Evolutionary conservation across 2,113 vertebrate genomes (phyloP), one percentile per base, ranked within the genome.

Genomic region (Laterallus jamaicensis): DNA sequence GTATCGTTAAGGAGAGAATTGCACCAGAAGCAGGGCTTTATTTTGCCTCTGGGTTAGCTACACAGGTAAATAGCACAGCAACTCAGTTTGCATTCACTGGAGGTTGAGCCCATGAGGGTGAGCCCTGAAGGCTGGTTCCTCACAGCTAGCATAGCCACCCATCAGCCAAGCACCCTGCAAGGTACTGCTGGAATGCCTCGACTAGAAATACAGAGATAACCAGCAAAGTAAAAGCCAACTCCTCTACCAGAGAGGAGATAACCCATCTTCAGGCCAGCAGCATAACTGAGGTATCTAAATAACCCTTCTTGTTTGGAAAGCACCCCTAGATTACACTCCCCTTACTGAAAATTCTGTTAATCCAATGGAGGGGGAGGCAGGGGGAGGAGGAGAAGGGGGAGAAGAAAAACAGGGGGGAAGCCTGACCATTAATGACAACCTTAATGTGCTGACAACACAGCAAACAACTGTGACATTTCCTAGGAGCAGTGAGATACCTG

Each of bases 141-240:
- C 77, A 26, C 39, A n/a, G 47, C 35, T 35, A 49, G 29, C 7
- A n/a, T 2, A 71, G 59, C 78, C 66, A 66, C 47, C 10, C 40
- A 37, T n/a, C 0, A 0, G 26, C 21, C 15, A 37, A 47, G 37
- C 77, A 64, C n/a, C 28, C 37, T 22, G 18, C 1, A 1, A 86
- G 40, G 32, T 60, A 67, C 50, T 5, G 4, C 56, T 24, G 49
- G 66, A 82, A 87, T 60, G 24, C 29, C 74, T 28, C 49, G 18
- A 22, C 47, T 55, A 28, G 54, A 60, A 76, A 56, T 11, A 58
- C 42, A 47, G 66, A 88, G 76, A 56, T 29, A 66, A 31, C 60
- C 49, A 82, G 28, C 60, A 42, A 66, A 67, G 9, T 32, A 31
- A 25, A 39, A 75, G 56, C 37, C 68, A 62, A 50, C 18, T 14